Evolutionary conservation across 2,113 vertebrate genomes (phyloP), one percentile per base, ranked within the genome.

Genomic region (Gambusia affinis): DNA sequence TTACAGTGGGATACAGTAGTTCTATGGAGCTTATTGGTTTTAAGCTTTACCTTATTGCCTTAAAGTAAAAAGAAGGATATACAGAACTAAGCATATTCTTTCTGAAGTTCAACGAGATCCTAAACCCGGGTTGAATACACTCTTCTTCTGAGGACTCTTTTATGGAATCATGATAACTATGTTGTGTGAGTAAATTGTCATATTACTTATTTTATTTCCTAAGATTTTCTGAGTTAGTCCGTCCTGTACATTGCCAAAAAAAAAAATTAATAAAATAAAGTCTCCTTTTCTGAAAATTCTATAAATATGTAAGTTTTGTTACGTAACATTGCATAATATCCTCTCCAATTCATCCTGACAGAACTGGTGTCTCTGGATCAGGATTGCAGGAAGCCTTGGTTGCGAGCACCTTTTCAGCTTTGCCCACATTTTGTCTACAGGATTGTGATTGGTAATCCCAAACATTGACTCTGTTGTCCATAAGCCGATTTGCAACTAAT

Each of bases 31-130:
- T 72, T 79, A 80, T 76, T 78, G 80, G 27, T 66, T 79, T 69
- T 60, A 39, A 60, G 60, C 67, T 76, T 64, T 71, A 64, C 64
- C 73, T 79, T 82, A 85, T 71, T 84, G 64, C 67, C 60, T 81
- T 67, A 63, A 72, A 33, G 71, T 42, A 15, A 37, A 17, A 44
- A 60, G 35, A 7, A 72, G 27, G 12, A 64, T 70, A 60, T 63
- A 73, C 0, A 30, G 5, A n/a, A 8, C 24, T 57, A 10, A 57
- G 51, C 2, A 11, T 24, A 2, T 24, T 57, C 22, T 57, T 19
- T 47, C 51, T 57, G 7, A 57, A 57, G 22, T 57, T 24, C 51
- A 24, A 10, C 24, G 22, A 57, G 5, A 24, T 57, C 51, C 8
- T n/a, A 57, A n/a, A n/a, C 51, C 51, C 24, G 7, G 17, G 24